Evolutionary conservation across 2,113 vertebrate species (phyloP).

Genomic region (Barbus barbus): DNA sequence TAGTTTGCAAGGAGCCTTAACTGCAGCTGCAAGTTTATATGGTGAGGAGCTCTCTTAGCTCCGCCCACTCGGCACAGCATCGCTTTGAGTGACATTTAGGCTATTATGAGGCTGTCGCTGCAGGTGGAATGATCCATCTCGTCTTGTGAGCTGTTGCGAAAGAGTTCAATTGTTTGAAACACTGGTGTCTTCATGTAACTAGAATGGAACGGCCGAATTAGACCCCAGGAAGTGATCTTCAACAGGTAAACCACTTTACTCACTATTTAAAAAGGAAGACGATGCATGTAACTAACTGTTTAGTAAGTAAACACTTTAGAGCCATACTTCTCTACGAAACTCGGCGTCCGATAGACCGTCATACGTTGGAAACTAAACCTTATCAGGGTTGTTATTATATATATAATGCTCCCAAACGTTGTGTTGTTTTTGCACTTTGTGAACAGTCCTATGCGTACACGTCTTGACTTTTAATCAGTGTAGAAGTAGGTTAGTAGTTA

Average conservation of each 20-base stretch:
- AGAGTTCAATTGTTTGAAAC: no score
- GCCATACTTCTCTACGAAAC: neutral
- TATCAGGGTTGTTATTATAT: neutral
- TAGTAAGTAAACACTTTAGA: neutral
- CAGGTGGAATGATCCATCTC: neutral
- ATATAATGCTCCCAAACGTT: neutral
- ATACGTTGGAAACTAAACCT: neutral
- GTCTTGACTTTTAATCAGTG: neutral
- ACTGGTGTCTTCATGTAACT: neutral
- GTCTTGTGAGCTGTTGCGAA: neutral
- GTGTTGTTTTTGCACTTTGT: neutral
- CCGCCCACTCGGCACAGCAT: neutral
- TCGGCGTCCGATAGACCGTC: neutral
- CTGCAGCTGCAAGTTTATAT: neutral
- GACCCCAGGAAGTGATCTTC: neutral
- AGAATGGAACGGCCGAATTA: slow-evolving; percentile 34
- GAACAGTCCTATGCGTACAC: no score
- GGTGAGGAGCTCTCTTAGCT: neutral
- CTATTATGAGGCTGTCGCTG: neutral
- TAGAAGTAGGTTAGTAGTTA: neutral
- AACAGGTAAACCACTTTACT: slow-evolving; percentile 31
- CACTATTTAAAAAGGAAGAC: neutral
- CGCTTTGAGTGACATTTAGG: slow-evolving; percentile 23
- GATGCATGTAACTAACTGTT: neutral
- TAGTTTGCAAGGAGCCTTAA: no score